Conservation (phyloP, 2,888 invertebrate species). For the Eupithecia subumbrata region DNA sequence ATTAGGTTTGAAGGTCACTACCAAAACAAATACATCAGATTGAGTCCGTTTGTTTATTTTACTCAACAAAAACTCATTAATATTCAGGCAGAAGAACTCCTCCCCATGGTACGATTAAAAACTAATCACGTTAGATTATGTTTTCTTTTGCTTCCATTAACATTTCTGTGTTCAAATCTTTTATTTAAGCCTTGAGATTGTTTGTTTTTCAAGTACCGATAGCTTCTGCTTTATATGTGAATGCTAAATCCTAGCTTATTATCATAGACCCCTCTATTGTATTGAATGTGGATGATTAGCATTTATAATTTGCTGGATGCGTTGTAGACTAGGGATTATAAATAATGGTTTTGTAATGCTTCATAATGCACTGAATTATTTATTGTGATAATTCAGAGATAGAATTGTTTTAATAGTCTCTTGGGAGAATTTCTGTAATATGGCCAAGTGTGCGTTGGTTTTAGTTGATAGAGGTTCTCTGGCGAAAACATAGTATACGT, state of each 20-base stretch:
- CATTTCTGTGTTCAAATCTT: background rate
- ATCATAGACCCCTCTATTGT: conserved; percentile 53
- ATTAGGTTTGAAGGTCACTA: background rate
- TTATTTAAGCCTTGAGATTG: background rate
- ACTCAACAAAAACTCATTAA: background rate
- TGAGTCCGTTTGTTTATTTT: background rate
- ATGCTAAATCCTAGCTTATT: conserved; percentile 46
- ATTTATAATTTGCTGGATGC: conserved; percentile 42
- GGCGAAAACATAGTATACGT: background rate
- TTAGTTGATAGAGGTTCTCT: background rate
- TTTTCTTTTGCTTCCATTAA: background rate
- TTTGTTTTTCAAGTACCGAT: background rate
- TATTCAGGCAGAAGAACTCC: background rate
- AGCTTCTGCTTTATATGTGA: conserved; percentile 15
- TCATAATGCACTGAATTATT: conserved; percentile 35
- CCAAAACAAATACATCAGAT: background rate
- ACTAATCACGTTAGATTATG: background rate
- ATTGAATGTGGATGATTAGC: conserved; percentile 43
- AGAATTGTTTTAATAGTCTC: conserved; percentile 15
- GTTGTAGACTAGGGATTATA: conserved; percentile 25
- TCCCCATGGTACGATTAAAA: background rate
- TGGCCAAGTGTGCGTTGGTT: background rate
- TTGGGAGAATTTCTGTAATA: background rate
- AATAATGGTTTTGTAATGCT: conserved; percentile 33
- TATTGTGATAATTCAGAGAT: conserved; percentile 26